Base-by-base conservation (phyloP, 2,888 invertebrate genomes). In the Caenorhabditis japonica region DNA sequence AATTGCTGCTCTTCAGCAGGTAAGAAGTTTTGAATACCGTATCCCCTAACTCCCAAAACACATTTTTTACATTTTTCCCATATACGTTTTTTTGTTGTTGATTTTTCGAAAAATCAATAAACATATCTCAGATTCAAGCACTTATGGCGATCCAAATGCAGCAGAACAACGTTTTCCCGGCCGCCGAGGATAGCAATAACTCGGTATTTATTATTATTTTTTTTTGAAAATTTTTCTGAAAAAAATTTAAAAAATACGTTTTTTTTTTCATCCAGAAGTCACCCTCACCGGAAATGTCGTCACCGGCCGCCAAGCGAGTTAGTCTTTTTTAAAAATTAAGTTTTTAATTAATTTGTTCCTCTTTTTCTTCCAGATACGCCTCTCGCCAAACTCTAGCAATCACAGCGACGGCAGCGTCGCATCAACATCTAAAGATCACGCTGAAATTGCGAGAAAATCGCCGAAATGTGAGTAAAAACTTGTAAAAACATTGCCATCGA, bases 381-480 rank as follows among this genome's bases (percentile, higher is more conserved):
- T 66, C 3, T 66, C 66, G 1, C 66, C 66, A 13, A 66, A 56
- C 34, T 36, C 66, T 19, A 64, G 62, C 30, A 47, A 41, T 52
- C 53, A 64, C 43, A 66, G 66, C 30, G 66, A 66, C n/a, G 55
- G 17, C 21, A 55, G 55, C 27, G 43, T 66, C 27, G 66, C 66
- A 13, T 66, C 66, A 36, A 66, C 66, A 27, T 66, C 66, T 7
- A 49, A 51, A 19, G 51, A 36, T 34, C 39, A 23, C 30, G 30
- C 30, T 30, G 30, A 30, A 30, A 30, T 7, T 30, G 30, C 30
- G 10, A 5, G 5, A 10, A 30, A 30, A 30, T 10, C 10, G 30
- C 10, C n/a, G n/a, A n/a, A n/a, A n/a, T n/a, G n/a, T n/a, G n/a
- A n/a, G n/a, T n/a, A n/a, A n/a, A n/a, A n/a, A n/a, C n/a, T n/a